Evolutionary conservation across 2,797 vertebrate genomes (phyloP), one percentile per base, ranked within the genome.

Genomic region (Molossus molossus): DNA sequence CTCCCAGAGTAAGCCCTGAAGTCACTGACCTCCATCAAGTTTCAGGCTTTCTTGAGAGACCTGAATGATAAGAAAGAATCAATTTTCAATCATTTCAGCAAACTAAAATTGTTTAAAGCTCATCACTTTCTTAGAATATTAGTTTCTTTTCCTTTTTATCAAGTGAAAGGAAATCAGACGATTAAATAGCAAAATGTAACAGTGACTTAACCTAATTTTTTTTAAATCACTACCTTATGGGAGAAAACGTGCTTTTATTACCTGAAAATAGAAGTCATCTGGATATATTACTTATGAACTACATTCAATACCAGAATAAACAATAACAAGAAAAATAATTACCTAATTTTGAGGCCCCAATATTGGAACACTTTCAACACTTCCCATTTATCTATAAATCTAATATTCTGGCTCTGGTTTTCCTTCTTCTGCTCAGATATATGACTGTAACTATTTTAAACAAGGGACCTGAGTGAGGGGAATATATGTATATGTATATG

Each of bases 291-390:
- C 23, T 94, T 40, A 70, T 83, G 58, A 90, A 69, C 1, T 75
- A 92, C 37, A n/a, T 80, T 64, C 14, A 20, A 84, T 57, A 93
- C 11, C 45, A 81, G 67, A 85, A 81, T 69, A 87, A 69, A 75
- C 25, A 91, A 27, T 64, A 82, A 94, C 53, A 85, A 55, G 90
- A 73, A 82, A 70, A 87, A 88, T n/a, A 90, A 75, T 37, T 79
- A 86, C 15, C 25, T 55, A 57, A 73, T 57, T 60, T 72, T 94
- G 21, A 93, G 45, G 55, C 29, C 40, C 82, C n/a, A 75, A n/a
- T 29, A 80, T 20, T 87, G 45, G 45, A 83, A 79, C 9, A 79
- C 4, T 15, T 50, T 95, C 53, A 76, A 50, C 45, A 2, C 6
- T 76, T 33, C 76, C 37, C 70, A 45, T 29, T 75, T 76, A 87